Conservation (phyloP, 64 coral and sea anemone genomes). For the Astreopora myriophthalma region DNA sequence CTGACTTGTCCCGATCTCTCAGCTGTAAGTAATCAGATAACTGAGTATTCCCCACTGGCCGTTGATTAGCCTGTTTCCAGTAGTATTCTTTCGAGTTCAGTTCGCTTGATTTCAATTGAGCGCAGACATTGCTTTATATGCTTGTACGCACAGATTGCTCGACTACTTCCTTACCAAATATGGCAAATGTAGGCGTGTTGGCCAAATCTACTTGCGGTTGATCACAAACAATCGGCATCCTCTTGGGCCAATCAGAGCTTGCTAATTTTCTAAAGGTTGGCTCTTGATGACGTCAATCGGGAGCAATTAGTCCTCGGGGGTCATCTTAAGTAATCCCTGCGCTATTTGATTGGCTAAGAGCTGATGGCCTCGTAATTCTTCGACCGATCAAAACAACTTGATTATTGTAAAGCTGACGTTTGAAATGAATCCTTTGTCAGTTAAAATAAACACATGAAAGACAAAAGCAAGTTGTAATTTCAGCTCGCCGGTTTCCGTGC, state of each 20-base stretch:
- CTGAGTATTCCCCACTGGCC: constrained; percentile 2
- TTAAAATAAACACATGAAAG: constrained; percentile 42
- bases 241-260: constrained; percentile 56
- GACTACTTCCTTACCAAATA: constrained; percentile 57
- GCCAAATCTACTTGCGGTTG: constrained; percentile 71
- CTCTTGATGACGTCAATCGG: constrained; percentile 67
- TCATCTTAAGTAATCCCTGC: neutral
- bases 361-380: constrained; percentile 29
- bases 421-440: constrained; percentile 59
- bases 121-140: constrained; percentile 61
- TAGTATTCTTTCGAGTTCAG: neutral
- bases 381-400: constrained; percentile 43
- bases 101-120: constrained; percentile 1
- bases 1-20: neutral
- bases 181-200: constrained; percentile 77
- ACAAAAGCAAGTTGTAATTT: constrained; percentile 55
- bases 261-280: neutral
- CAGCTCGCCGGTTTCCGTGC: constrained; percentile 57
- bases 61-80: neutral
- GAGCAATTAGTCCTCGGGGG: neutral
- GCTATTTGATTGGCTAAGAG: neutral
- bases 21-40: constrained; percentile 52
- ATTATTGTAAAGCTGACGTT: constrained; percentile 38
- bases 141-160: neutral
- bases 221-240: constrained; percentile 18